Percentiles rank a stretch among this genome's conserved stretches.
phyloP scores from a whole-genome alignment of 2,797 vertebrate species.

The Rhabdomys pumilio region DNA sequence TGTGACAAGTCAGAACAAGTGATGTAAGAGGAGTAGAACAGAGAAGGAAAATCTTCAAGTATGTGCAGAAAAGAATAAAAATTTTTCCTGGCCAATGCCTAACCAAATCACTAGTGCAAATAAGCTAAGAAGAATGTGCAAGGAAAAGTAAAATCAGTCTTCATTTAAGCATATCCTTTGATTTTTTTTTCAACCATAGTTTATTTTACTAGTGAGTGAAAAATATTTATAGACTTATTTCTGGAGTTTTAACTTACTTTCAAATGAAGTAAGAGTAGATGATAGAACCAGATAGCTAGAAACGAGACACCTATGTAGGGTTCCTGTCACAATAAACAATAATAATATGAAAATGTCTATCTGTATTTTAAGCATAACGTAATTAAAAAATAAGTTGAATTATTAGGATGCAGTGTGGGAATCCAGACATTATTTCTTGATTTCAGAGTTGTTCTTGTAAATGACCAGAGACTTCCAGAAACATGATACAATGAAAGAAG shows the following conservation, averaged over 20 bases:
- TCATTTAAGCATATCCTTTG: neutral
- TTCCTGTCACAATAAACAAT: neutral
- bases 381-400: neutral
- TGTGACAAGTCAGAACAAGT: neutral
- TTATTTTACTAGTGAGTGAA: neutral
- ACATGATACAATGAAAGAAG: constrained; percentile 5
- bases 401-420: neutral
- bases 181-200: neutral
- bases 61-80: neutral
- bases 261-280: neutral
- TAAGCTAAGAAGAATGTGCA: neutral
- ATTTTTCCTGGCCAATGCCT: neutral
- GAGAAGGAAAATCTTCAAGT: neutral
- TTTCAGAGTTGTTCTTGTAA: neutral
- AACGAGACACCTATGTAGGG: neutral
- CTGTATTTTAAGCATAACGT: neutral
- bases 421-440: neutral
- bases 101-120: neutral
- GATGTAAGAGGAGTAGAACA: neutral
- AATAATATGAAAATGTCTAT: neutral
- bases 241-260: neutral
- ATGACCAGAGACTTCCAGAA: neutral
- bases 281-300: neutral
- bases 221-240: neutral
- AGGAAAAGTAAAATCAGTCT: neutral